These are phyloP conservation scores for Macrobrachium nipponense DNA, from an alignment of 1,140 invertebrate species.

Conservation along the genomic window DNA sequence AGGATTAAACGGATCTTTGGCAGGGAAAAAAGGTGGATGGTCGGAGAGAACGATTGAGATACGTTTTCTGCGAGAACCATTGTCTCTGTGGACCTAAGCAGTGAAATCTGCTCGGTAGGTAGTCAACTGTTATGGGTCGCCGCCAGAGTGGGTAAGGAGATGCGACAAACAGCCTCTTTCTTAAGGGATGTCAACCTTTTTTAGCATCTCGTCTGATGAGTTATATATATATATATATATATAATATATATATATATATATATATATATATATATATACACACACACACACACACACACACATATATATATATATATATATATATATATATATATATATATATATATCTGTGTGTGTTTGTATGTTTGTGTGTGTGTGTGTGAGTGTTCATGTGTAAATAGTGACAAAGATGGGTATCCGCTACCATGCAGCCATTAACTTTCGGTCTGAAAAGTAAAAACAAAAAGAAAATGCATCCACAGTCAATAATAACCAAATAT, in stretches of 20 bases:
- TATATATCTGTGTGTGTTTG: constrained; percentile 22
- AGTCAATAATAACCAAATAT: too few species aligned
- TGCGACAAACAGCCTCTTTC: background rate
- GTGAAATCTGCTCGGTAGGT: too few species aligned
- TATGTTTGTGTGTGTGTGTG: constrained; percentile 9
- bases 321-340: constrained; percentile 29
- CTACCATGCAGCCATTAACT: background rate
- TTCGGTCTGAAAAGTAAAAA: background rate
- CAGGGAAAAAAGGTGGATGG: too few species aligned
- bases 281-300: background rate
- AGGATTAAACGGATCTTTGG: too few species aligned
- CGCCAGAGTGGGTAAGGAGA: background rate
- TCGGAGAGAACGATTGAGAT: too few species aligned
- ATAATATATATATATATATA: constrained; percentile 18
- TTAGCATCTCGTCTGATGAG: background rate
- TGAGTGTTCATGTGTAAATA: background rate
- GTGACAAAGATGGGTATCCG: background rate
- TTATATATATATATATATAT: background rate
- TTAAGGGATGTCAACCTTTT: too few species aligned
- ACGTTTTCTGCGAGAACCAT: too few species aligned
- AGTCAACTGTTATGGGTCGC: too few species aligned
- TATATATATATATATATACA: constrained; percentile 1
- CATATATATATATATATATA: constrained; percentile 20
- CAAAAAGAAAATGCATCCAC: too few species aligned
- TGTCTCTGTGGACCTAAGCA: too few species aligned